Base-by-base conservation (phyloP, 2,888 invertebrate genomes). In the Clistopyga incitator region DNA sequence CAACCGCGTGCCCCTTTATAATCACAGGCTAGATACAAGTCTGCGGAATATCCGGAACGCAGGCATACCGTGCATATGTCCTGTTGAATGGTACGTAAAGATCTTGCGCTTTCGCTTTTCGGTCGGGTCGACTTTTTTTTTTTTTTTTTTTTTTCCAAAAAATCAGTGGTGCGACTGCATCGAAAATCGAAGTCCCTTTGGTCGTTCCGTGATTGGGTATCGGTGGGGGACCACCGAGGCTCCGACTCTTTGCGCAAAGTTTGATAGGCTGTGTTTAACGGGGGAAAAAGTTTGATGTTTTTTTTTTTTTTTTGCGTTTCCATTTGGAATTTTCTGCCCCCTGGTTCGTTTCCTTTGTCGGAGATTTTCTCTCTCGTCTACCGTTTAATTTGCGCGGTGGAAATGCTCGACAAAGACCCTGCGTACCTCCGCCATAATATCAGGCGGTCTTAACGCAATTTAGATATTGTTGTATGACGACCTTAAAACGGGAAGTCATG, bases 351-450 rank as follows among this genome's bases (percentile, higher is more conserved):
- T 23, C 25, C 64, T 64, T 64, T 64, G 45, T 47, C 56, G 59
- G 68, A 67, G 38, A 59, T 77, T 77, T 59, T 13, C 25, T 50
- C 68, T 68, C n/a, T 47, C 59, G 29, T 15, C 65, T 76, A n/a
- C 52, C 25, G 65, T 65, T 65, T 54, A 76, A 76, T 76, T 76
- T 76, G 65, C 34, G 23, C 75, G 65, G 38, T 65, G 15, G 56
- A 42, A 15, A 34, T 34, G 77, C n/a, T n/a, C n/a, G n/a, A n/a
- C n/a, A n/a, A n/a, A n/a, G n/a, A n/a, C n/a, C n/a, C n/a, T n/a
- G n/a, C n/a, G n/a, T n/a, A n/a, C n/a, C n/a, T n/a, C n/a, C n/a
- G n/a, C n/a, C n/a, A n/a, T n/a, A n/a, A n/a, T 4, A 34, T 34
- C 34, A 34, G 34, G 3, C 8, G n/a, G 34, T 4, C 34, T 34